These are phyloP conservation scores for Tigriopus californicus DNA, from an alignment of 2,888 invertebrate genomes.

Conservation along the genomic window DNA sequence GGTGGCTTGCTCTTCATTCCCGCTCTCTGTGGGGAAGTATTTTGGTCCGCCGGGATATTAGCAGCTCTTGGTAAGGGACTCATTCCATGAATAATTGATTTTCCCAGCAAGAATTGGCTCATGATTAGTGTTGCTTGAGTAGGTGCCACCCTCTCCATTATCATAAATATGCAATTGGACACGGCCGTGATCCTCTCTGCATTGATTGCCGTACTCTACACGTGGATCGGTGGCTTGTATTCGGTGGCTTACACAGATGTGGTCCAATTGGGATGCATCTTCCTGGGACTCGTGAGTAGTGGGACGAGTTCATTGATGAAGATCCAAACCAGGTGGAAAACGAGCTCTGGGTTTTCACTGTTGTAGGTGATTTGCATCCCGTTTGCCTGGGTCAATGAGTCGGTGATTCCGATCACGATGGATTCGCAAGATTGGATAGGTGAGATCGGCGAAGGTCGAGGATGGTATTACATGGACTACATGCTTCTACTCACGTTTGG, in stretches of 20 bases:
- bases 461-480: slow-evolving; percentile 41
- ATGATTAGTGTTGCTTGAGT: background rate
- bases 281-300: slow-evolving; percentile 39
- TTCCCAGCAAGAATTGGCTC: too few relatives aligned
- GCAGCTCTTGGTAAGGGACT: slow-evolving; percentile 59
- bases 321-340: background rate
- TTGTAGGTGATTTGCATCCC: slow-evolving; percentile 41
- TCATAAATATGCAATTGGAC: slow-evolving; percentile 31
- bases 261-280: slow-evolving; percentile 44
- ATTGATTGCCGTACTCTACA: slow-evolving; percentile 42
- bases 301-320: background rate
- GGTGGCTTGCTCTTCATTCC: slow-evolving; percentile 89
- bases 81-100: background rate
- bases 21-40: slow-evolving; percentile 90
- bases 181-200: slow-evolving; percentile 37
- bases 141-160: slow-evolving; percentile 42
- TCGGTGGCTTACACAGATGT: slow-evolving; percentile 53
- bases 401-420: slow-evolving; percentile 31
- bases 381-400: slow-evolving; percentile 38
- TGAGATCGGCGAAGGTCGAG: slow-evolving; percentile 24
- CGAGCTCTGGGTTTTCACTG: too few relatives aligned
- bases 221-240: slow-evolving; percentile 46
- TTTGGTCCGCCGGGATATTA: slow-evolving; percentile 96
- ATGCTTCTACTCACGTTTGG: slow-evolving; percentile 77
- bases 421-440: slow-evolving; percentile 36